Base-by-base conservation (phyloP, 2,113 vertebrate genomes). In the Salvelinus fontinalis region DNA sequence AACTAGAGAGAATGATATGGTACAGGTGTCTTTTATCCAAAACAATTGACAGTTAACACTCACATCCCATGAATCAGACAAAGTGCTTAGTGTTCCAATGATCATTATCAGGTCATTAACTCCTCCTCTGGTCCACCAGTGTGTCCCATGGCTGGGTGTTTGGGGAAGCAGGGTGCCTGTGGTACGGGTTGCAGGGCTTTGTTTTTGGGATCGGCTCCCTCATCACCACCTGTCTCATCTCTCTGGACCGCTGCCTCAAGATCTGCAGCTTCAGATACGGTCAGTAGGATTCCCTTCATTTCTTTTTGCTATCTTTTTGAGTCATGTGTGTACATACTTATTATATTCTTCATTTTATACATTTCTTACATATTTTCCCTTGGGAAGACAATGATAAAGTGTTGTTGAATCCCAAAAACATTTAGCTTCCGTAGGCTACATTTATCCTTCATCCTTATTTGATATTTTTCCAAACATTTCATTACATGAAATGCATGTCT, bases 121-220 rank as follows among this genome's bases (percentile, higher is more conserved):
- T 29, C 48, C 16, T 5, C 54, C 4, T 80, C 3, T 73, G 39
- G 59, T 65, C 54, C 57, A 29, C n/a, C 78, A 90, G 90, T 77
- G 59, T 87, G 65, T 81, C 83, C 18, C 89, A 89, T 66, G 83
- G 75, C 54, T 91, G 90, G 88, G 67, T 88, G 74, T 89, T 90
- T 73, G 88, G 90, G 12, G 82, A 88, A 24, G 66, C 72, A 0
- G 86, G 89, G 4, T 91, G 89, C 67, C 29, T 86, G 18, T 87
- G 79, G 80, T 91, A 90, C 4, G 87, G 89, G 29, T 26, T 86
- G 14, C 89, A 90, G 71, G 88, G 88, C 66, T 91, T 89, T 64
- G 81, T 90, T 71, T 92, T 89, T 79, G 89, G 88, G 59, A 88
- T 90, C 4, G 85, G 83, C 62, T 91, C 87, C 14, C 86, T 90